Base-by-base conservation (phyloP, 2,888 invertebrate species). In the Arrhopalites spinosus region DNA sequence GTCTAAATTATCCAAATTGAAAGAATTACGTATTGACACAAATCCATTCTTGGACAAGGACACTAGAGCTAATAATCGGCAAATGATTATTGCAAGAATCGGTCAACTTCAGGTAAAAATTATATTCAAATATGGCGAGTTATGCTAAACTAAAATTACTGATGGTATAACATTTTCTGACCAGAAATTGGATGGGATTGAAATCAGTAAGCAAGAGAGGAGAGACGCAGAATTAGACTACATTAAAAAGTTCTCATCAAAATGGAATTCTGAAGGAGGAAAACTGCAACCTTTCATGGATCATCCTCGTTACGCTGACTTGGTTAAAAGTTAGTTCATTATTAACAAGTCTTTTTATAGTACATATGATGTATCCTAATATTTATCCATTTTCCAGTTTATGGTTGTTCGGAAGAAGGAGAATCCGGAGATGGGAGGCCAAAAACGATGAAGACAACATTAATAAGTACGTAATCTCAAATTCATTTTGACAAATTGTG, bases 201-300 rank as follows among this genome's bases (percentile, higher is more conserved):
- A 87, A 80, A 91, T 96, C 79, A 88, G 88, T 0, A 84, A 87
- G 0, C 90, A 90, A 75, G 91, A 93, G 76, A 89, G 95, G 73
- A 89, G 92, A 79, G 95, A 95, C 1, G 93, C 96, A 0, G 96
- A 96, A 84, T 92, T 94, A 78, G 96, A 96, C 87, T 95, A 96
- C 84, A 86, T 96, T 85, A 96, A 95, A 85, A 89, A 90, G 27
- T 91, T 91, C 85, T 93, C 93, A 0, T 86, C 89, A 0, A 90
- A 91, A 77, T 95, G 93, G 92, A 86, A 87, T 79, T 88, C 88
- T 0, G 86, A 87, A 87, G 78, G 85, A 86, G 0, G 86, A 87
- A 70, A 84, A 85, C 50, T 94, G 95, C 85, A 27, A 59, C 59
- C 25, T 86, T 86, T 89, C 53, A 83, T 86, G 5, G 88, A 90